phyloP scores from a whole-genome alignment of 64 coral and sea anemone genomes.

The Hydrozoanthus tunicans region DNA sequence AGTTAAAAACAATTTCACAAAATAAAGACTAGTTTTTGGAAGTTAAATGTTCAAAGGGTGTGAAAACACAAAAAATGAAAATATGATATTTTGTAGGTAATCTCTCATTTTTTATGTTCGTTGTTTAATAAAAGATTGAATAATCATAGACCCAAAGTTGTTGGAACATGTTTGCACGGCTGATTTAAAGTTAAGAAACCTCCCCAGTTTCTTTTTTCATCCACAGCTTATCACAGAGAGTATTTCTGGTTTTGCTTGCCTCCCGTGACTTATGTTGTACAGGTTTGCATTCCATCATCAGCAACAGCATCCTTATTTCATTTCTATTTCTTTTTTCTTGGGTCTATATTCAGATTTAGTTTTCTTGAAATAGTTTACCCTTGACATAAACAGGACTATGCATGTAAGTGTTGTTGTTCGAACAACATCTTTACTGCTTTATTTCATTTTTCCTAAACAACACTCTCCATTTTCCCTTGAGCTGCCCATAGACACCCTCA shows the following conservation, averaged over 20 bases:
- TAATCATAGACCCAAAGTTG: too few relatives aligned
- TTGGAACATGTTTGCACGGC: too few relatives aligned
- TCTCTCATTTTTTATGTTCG: background rate
- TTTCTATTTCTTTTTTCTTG: background rate
- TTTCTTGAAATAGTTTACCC: background rate
- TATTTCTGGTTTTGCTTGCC: too few relatives aligned
- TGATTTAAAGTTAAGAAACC: too few relatives aligned
- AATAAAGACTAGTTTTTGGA: conserved; percentile 3
- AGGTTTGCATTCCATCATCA: too few relatives aligned
- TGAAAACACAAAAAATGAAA: conserved; percentile 12
- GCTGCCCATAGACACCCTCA: background rate
- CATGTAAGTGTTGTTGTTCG: background rate
- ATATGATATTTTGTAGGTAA: background rate
- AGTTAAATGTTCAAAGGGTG: conserved; percentile 8
- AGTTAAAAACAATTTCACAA: conserved; percentile 11
- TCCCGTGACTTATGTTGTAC: too few relatives aligned
- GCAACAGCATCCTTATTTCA: too few relatives aligned
- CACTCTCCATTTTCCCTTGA: conserved; percentile 4
- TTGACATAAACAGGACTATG: background rate
- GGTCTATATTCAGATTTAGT: background rate
- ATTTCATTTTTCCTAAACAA: background rate
- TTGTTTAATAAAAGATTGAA: too few relatives aligned
- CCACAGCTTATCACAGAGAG: too few relatives aligned
- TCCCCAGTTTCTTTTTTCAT: too few relatives aligned
- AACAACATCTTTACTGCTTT: background rate